phyloP scores from a whole-genome alignment of 2,888 invertebrate species.

The Abrostola tripartita region DNA sequence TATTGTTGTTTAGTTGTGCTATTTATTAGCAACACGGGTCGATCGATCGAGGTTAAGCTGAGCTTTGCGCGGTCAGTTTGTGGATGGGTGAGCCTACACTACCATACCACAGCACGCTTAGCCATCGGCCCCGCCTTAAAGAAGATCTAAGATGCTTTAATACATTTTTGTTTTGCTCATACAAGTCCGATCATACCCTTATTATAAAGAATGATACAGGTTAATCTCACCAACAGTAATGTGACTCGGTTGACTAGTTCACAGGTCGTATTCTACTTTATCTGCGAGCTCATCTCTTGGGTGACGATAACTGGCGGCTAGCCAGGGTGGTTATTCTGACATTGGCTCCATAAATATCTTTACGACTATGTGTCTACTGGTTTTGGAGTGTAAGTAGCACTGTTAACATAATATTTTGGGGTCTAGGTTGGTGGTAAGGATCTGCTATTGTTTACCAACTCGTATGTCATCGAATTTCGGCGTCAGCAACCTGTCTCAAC shows the following conservation, averaged over 20 bases:
- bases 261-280: conserved; percentile 35
- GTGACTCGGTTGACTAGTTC: conserved; percentile 27
- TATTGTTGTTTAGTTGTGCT: conserved; percentile 12
- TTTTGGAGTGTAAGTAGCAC: no score
- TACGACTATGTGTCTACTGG: not conserved
- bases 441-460: no score
- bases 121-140: no score
- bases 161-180: no score
- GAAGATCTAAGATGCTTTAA: no score
- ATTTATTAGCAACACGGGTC: no score
- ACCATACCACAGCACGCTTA: no score
- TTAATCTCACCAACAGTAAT: conserved; percentile 23
- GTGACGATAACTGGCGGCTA: conserved; percentile 17
- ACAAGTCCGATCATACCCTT: not conserved
- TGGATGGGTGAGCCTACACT: not conserved
- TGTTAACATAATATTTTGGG: no score
- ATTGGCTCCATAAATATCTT: conserved; percentile 17
- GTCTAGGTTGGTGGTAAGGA: no score
- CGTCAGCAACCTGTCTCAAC: no score
- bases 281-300: conserved; percentile 28
- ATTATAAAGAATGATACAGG: not conserved
- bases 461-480: no score
- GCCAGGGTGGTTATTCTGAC: conserved; percentile 36
- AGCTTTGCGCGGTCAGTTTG: conserved; percentile 8
- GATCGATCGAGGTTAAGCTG: no score